A percentile compares a stretch with the other conserved stretches of the same genome.
Conservation (phyloP, 2,888 invertebrate species). For the Pheosia gnoma region DNA sequence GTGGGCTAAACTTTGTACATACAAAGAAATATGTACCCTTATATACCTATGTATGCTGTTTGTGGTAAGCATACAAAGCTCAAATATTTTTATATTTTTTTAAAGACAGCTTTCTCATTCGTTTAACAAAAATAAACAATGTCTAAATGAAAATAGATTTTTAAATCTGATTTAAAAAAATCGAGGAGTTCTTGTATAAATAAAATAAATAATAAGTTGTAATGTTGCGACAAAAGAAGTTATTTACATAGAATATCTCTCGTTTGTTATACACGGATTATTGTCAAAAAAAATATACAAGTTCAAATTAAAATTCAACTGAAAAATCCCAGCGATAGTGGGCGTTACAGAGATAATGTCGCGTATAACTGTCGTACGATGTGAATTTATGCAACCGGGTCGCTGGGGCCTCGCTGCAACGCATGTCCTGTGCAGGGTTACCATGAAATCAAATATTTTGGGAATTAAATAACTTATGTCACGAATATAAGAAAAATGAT, state of each 20-base stretch:
- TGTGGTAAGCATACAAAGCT: no score
- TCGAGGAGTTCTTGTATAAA: no score
- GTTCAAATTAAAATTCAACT: constrained; percentile 16
- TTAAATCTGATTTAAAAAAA: no score
- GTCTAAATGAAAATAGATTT: no score
- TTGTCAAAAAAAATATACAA: constrained; percentile 21
- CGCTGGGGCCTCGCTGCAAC: constrained; percentile 33
- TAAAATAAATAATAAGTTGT: no score
- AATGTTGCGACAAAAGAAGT: no score
- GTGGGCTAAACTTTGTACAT: constrained; percentile 30
- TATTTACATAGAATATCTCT: neutral
- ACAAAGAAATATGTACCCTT: constrained; percentile 12
- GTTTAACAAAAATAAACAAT: no score
- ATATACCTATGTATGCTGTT: no score
- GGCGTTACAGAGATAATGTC: constrained; percentile 46
- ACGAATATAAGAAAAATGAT: no score
- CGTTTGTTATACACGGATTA: neutral
- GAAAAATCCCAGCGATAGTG: constrained; percentile 30
- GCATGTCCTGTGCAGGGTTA: constrained; percentile 13
- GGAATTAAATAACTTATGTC: no score
- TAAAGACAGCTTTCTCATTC: no score
- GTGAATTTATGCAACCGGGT: constrained; percentile 59
- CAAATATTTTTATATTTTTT: no score
- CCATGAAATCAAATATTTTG: neutral
- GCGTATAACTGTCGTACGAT: constrained; percentile 52